A percentile compares a stretch with the other conserved stretches of the same genome.
These are phyloP conservation scores for Amblyopsis hoosieri DNA, from an alignment of 2,797 vertebrate species.

Conservation along the genomic window DNA sequence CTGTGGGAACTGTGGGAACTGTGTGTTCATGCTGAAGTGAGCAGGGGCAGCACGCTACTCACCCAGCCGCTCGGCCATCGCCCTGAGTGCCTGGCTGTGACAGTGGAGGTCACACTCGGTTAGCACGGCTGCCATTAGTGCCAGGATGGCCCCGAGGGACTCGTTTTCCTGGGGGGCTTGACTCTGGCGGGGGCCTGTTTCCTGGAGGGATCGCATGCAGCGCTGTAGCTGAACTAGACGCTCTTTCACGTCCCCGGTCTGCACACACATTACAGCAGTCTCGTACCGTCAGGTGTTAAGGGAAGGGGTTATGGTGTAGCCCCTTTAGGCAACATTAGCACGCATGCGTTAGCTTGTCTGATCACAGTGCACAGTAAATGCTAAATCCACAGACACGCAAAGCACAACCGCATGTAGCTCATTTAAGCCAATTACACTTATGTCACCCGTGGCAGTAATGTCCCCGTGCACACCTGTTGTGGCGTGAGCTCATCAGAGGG, in stretches of 20 bases:
- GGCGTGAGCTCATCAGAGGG: slow-evolving; percentile 65
- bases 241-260: slow-evolving; percentile 60
- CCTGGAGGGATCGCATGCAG: slow-evolving; percentile 78
- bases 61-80: slow-evolving; percentile 79
- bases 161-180: slow-evolving; percentile 57
- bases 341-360: neutral
- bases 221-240: slow-evolving; percentile 77
- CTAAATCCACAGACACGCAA: slow-evolving; percentile 19
- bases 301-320: too few relatives aligned
- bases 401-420: slow-evolving; percentile 34
- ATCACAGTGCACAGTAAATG: slow-evolving; percentile 7
- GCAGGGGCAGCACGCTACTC: slow-evolving; percentile 40
- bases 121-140: slow-evolving; percentile 81
- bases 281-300: too few relatives aligned
- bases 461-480: slow-evolving; percentile 64
- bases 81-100: slow-evolving; percentile 78
- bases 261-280: too few relatives aligned
- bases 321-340: too few relatives aligned
- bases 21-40: slow-evolving; percentile 13
- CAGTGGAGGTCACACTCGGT: slow-evolving; percentile 85
- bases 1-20: neutral
- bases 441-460: slow-evolving; percentile 49
- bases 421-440: slow-evolving; percentile 52
- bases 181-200: slow-evolving; percentile 60
- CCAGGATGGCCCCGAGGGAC: slow-evolving; percentile 77